Evolutionary conservation across 1,140 invertebrate species (phyloP), one percentile per base, ranked within the genome.

Genomic region (Drosophila orosa): DNA sequence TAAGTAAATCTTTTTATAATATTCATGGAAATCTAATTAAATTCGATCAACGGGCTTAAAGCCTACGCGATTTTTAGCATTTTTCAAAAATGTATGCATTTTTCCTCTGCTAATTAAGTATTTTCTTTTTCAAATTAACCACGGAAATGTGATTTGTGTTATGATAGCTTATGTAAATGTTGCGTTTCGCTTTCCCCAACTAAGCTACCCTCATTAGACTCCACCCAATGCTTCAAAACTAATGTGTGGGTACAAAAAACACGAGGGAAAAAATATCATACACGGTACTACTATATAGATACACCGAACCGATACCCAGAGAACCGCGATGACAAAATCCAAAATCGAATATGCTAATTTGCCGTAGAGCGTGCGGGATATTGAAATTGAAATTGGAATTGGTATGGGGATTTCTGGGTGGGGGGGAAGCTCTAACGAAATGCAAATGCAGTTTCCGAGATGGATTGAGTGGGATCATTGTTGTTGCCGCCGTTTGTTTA

Each of bases 311-410:
- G 6, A 22, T n/a, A 45, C 39, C 33, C 47, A 25, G 22, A 35
- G 39, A 33, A 62, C 57, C 19, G 54, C 31, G 50, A 27, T 45
- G 48, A 74, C 61, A 31, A 75, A 76, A 76, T 67, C 61, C 61
- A 48, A 76, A 78, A 78, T 78, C 65, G 74, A 78, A 76, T 83
- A 76, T 72, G 74, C 55, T 78, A 78, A 84, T 80, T 39, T 45
- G 5, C 10, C 12, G 29, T 17, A 35, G 22, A 42, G 35, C 55
- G 40, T n/a, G 39, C 25, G 48, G 66, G 22, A 19, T 39, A 35
- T 27, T 33, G 62, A 54, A 44, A 56, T 17, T 31, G 33, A 63
- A 45, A 35, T 62, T 42, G 24, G 56, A 56, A 57, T 52, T 19
- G n/a, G 37, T 50, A 33, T 48, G 33, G 42, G 44, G 44, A 42